Percentiles rank a stretch among this genome's conserved stretches.
Conservation (phyloP, 2,888 invertebrate species). For the Platycheirus albimanus region DNA sequence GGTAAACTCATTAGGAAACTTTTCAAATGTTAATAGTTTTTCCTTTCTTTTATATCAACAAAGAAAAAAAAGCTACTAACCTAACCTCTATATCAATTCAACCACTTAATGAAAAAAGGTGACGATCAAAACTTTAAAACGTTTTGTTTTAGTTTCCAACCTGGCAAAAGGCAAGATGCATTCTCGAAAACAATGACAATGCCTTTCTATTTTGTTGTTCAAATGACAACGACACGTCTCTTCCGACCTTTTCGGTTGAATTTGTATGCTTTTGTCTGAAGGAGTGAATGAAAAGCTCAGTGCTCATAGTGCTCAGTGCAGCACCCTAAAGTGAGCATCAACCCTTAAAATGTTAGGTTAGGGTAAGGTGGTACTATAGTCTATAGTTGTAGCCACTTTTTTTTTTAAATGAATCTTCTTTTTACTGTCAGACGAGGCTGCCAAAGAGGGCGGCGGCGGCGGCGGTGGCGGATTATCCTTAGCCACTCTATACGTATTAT, state of each 20-base stretch:
- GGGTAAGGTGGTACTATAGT: constrained; percentile 2
- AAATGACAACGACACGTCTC: constrained; percentile 16
- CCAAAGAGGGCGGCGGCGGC: neutral
- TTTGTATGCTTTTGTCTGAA: constrained; percentile 8
- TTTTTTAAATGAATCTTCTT: constrained; percentile 38
- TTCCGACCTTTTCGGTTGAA: constrained; percentile 16
- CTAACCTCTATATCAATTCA: neutral
- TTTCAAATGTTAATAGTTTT: constrained; percentile 23
- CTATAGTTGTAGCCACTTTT: constrained; percentile 55
- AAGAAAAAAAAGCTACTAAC: neutral
- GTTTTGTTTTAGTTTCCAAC: constrained; percentile 6
- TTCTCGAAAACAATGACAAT: constrained; percentile 36
- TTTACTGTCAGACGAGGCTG: constrained; percentile 1
- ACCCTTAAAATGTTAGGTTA: constrained; percentile 55
- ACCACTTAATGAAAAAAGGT: constrained; percentile 34
- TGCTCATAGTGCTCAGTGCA: too few species aligned
- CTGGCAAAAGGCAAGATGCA: constrained; percentile 41
- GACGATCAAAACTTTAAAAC: constrained; percentile 24
- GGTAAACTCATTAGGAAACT: constrained; percentile 49
- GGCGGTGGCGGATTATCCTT: constrained; percentile 26
- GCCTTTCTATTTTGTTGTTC: constrained; percentile 31
- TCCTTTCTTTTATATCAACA: neutral
- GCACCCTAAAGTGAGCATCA: constrained; percentile 65
- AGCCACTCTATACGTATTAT: constrained; percentile 39
- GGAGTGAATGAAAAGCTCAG: constrained; percentile 36